Conservation (phyloP, 2,797 vertebrate species). For the Tenualosa thibaudeaui region DNA sequence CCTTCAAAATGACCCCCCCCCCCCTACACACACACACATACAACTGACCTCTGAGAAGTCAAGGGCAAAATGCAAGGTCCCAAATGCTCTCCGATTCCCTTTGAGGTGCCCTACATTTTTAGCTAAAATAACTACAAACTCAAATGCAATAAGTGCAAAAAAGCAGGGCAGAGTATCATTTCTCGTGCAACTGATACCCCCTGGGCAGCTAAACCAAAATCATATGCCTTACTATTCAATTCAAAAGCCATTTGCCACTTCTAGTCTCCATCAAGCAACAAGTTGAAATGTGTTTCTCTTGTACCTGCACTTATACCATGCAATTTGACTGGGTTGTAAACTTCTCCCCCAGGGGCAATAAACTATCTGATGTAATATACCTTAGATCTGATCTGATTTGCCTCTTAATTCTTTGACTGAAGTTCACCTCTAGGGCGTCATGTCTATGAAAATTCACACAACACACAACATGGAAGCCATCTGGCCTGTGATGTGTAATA, state of each 20-base stretch:
- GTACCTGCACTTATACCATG: too few species aligned
- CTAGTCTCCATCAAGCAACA: not conserved
- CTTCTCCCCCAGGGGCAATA: too few species aligned
- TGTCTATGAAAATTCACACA: too few species aligned
- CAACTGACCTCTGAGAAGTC: not conserved
- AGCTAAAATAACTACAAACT: not conserved
- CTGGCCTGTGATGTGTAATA: too few species aligned
- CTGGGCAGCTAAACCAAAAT: not conserved
- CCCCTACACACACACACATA: not conserved
- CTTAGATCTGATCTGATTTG: too few species aligned
- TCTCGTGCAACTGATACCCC: not conserved
- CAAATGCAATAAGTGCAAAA: not conserved
- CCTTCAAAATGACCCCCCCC: not conserved
- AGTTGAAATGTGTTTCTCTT: not conserved
- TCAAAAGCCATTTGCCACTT: too few species aligned
- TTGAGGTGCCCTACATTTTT: constrained; percentile 3
- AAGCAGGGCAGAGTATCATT: not conserved
- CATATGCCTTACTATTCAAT: not conserved
- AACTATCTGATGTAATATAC: too few species aligned
- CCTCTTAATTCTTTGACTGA: not conserved
- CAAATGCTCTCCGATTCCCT: not conserved
- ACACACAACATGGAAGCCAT: too few species aligned
- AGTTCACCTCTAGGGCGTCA: not conserved
- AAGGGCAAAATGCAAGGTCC: not conserved
- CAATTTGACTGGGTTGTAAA: too few species aligned